These are phyloP conservation scores for Nothobranchius kuhntae DNA, from an alignment of 2,113 vertebrate genomes.

Conservation along the genomic window DNA sequence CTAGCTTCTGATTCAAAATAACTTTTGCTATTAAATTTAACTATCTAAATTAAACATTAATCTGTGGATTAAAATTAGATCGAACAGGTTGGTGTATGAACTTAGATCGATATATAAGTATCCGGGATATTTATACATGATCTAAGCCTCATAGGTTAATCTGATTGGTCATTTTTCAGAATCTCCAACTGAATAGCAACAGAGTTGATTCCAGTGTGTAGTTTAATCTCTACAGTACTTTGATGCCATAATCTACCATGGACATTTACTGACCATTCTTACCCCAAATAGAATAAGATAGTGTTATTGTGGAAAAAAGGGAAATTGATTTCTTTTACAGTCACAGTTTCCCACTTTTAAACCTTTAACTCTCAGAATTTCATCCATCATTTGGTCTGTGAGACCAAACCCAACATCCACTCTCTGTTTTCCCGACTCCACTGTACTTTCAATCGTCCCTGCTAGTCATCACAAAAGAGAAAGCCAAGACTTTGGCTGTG, in stretches of 20 bases:
- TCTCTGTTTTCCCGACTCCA: conserved; percentile 46
- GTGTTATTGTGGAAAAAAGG: conserved; percentile 1
- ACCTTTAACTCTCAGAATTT: conserved; percentile 11
- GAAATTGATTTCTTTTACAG: conserved; percentile 4
- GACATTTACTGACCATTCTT: conserved; percentile 1
- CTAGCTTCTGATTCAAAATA: no score
- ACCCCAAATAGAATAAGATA: neutral
- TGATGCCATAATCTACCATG: neutral
- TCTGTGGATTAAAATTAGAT: no score
- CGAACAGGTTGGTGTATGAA: no score
- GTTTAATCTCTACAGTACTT: neutral
- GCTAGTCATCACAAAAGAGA: conserved; percentile 66
- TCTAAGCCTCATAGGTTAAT: no score
- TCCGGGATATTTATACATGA: no score
- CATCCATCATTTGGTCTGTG: conserved; percentile 14
- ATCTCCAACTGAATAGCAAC: no score
- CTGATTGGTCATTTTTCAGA: no score
- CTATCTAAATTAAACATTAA: no score
- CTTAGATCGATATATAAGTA: no score
- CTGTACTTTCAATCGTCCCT: conserved; percentile 73
- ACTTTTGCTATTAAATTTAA: no score
- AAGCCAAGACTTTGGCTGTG: conserved; percentile 46
- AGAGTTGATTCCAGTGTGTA: no score
- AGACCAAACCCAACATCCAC: conserved; percentile 35
- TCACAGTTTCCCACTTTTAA: conserved; percentile 8